Conservation (phyloP, 2,113 vertebrate species). For the Cinclus cinclus region DNA sequence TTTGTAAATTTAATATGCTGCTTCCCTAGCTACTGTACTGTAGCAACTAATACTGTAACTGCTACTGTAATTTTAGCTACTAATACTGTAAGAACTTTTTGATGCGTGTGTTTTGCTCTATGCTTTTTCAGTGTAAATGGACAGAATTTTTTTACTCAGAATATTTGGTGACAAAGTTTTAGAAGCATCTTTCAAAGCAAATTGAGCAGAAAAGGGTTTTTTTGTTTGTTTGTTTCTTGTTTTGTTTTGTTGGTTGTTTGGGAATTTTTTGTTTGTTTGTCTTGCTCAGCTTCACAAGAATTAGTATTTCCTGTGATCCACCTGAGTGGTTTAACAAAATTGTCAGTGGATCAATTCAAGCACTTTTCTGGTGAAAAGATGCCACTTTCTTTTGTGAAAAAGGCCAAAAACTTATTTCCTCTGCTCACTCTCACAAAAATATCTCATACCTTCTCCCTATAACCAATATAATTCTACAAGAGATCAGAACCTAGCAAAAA, state of each 20-base stretch:
- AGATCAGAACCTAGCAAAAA: not conserved
- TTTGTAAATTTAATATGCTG: not conserved
- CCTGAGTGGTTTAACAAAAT: not conserved
- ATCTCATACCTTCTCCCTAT: not conserved
- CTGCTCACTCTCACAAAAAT: not conserved
- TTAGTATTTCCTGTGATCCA: not conserved
- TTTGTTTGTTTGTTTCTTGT: not conserved
- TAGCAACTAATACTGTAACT: not conserved
- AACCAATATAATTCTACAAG: not conserved
- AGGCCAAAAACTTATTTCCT: not conserved
- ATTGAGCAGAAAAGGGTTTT: not conserved
- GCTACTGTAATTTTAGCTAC: not conserved
- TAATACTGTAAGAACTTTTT: not conserved
- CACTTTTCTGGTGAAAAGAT: not conserved
- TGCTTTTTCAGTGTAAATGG: not conserved
- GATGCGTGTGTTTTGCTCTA: not conserved
- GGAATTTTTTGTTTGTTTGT: not conserved
- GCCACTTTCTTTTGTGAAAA: not conserved
- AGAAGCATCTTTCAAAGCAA: not conserved
- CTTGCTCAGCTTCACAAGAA: not conserved
- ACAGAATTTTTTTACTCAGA: not conserved
- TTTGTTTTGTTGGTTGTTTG: not conserved
- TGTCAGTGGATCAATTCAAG: not conserved
- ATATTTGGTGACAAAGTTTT: not conserved
- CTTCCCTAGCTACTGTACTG: not conserved